These are phyloP conservation scores for Lissocephala sabroskyi DNA, from an alignment of 2,888 invertebrate genomes.

Conservation along the genomic window DNA sequence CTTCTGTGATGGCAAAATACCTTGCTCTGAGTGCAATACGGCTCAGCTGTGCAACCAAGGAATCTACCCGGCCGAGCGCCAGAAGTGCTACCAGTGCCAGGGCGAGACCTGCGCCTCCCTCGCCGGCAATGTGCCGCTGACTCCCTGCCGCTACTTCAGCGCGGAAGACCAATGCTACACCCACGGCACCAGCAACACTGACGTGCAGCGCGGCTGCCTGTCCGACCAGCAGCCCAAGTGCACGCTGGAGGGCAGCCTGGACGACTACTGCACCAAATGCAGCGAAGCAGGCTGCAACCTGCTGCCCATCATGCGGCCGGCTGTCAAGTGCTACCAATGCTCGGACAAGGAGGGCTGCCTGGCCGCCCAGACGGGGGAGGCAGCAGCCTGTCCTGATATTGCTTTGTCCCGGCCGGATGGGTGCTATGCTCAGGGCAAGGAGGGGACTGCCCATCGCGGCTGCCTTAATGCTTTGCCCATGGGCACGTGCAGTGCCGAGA, in stretches of 20 bases:
- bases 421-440: conserved; percentile 30
- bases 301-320: conserved; percentile 4
- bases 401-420: conserved; percentile 17
- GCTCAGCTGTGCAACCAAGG: conserved; percentile 38
- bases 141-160: conserved; percentile 31
- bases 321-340: conserved; percentile 38
- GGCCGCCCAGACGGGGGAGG: conserved; percentile 13
- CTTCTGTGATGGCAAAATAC: neutral
- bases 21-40: conserved; percentile 23
- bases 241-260: conserved; percentile 22
- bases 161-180: conserved; percentile 40
- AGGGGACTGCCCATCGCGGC: conserved; percentile 25
- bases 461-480: conserved; percentile 34
- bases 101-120: conserved; percentile 2
- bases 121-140: neutral
- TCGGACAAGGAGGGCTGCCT: conserved; percentile 20
- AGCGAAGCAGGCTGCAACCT: conserved; percentile 32
- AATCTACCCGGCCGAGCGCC: conserved; percentile 34
- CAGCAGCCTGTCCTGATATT: neutral
- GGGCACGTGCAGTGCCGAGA: conserved; percentile 10
- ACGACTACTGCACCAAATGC: conserved; percentile 34
- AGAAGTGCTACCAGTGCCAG: conserved; percentile 41
- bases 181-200: conserved; percentile 17
- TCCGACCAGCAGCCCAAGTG: conserved; percentile 26
- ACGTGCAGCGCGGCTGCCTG: conserved; percentile 46